Base-by-base conservation (phyloP, 1,140 invertebrate genomes). In the Caenorhabditis tropicalis region DNA sequence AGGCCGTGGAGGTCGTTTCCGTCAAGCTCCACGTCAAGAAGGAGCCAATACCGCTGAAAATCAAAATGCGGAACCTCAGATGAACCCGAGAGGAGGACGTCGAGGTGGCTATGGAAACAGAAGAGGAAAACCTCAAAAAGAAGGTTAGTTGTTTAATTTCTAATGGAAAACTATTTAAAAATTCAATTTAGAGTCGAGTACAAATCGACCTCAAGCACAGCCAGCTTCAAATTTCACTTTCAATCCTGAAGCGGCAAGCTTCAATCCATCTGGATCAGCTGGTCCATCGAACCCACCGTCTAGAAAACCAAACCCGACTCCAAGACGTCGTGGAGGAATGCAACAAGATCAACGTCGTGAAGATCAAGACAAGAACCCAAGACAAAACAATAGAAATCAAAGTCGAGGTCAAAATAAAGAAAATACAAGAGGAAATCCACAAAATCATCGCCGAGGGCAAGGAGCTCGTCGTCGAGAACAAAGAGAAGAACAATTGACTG, bases 1-100 rank as follows among this genome's bases (percentile, higher is more conserved):
- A 74, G 65, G 65, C 16, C n/a, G 65, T 10, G 65, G 65, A 74
- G 65, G 33, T 36, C 65, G 65, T 74, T 74, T 24, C 33, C 65
- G 36, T 24, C 65, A 74, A 74, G 36, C 36, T 74, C 65, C 33
- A 24, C 36, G 65, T 0, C 19, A 74, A 74, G 33, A 24, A 21
- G 33, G 65, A 74, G 33, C 12, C 3, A 43, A 43, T 24, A 7
- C 19, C 21, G 65, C 65, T 9, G 65, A 43, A 21, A 74, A 43
- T 46, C 65, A 43, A 74, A n/a, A 74, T 74, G 65, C 65, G n/a
- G 33, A 29, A 24, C 33, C 65, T 43, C 12, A 5, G 65, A 74
- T 74, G 33, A 74, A 74, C 65, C 36, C 65, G 36, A n/a, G 36
- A 74, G 65, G 65, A 43, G 36, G 65, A 43, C 65, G 24, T 43